These are phyloP conservation scores for Ammodytes dubius DNA, from an alignment of 2,113 vertebrate species.

Conservation along the genomic window DNA sequence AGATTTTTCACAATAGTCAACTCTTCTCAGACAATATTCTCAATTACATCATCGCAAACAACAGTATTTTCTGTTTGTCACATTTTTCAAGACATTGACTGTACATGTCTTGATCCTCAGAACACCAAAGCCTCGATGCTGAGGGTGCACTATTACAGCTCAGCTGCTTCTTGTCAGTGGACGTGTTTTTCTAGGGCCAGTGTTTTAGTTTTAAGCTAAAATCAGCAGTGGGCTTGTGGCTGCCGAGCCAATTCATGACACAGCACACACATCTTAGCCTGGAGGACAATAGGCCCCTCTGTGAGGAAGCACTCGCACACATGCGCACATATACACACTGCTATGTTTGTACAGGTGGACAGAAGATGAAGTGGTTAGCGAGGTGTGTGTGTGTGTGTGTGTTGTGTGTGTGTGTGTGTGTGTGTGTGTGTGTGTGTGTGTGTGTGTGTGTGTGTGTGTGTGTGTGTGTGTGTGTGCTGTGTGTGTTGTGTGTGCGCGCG, in stretches of 20 bases:
- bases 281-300: conserved; percentile 76
- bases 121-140: conserved; percentile 29
- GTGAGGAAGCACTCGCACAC: conserved; percentile 56
- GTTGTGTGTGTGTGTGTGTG: conserved; percentile 39
- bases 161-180: conserved; percentile 62
- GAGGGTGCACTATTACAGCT: conserved; percentile 41
- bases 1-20: background rate
- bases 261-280: conserved; percentile 64
- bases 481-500: too few relatives aligned
- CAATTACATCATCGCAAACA: background rate
- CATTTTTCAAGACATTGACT: conserved; percentile 2
- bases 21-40: background rate
- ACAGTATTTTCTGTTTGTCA: background rate
- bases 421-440: conserved; percentile 36
- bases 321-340: conserved; percentile 58
- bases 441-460: conserved; percentile 35
- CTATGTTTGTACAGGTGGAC: conserved; percentile 82
- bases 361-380: conserved; percentile 65
- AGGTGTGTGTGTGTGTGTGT: conserved; percentile 49
- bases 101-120: background rate
- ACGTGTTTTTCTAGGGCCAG: conserved; percentile 66
- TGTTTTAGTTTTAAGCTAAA: conserved; percentile 75
- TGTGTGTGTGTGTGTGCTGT: background rate
- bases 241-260: conserved; percentile 74
- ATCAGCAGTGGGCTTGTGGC: conserved; percentile 71